Evolutionary conservation across 1,140 invertebrate genomes (phyloP).

Genomic region (Heterodera schachtii): DNA sequence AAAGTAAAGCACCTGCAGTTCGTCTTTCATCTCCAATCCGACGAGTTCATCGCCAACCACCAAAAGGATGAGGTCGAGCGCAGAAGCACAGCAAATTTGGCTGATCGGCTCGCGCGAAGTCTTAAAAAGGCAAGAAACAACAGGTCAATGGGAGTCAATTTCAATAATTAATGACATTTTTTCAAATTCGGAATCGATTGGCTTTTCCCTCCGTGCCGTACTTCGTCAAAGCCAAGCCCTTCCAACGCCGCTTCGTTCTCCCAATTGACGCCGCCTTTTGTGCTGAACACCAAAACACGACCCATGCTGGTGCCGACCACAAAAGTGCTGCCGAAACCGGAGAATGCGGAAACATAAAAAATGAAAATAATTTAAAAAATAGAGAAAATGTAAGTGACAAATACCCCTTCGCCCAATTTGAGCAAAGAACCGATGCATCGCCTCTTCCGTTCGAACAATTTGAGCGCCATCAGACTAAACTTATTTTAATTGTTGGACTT

Average conservation of each 20-base stretch:
- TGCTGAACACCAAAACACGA: conserved; percentile 18
- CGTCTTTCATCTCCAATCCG: conserved; percentile 10
- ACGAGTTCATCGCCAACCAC: conserved; percentile 23
- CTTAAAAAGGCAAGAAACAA: not conserved
- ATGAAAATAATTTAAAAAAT: not conserved
- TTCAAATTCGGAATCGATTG: no score
- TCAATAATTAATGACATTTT: not conserved
- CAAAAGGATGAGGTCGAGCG: conserved; percentile 24
- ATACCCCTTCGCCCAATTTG: conserved; percentile 8
- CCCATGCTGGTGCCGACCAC: conserved; percentile 17
- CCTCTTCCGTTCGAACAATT: conserved; percentile 30
- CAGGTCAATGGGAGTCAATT: not conserved
- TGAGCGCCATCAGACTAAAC: conserved; percentile 2
- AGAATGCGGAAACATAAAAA: conserved; percentile 17
- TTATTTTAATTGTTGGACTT: no score
- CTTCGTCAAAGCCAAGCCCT: not conserved
- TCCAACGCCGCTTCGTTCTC: not conserved
- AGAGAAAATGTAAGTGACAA: not conserved
- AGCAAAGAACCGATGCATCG: conserved; percentile 8
- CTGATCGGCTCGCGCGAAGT: conserved; percentile 8
- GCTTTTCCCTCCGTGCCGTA: not conserved
- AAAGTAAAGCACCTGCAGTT: conserved; percentile 6
- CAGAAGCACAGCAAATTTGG: conserved; percentile 28
- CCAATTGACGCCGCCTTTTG: not conserved
- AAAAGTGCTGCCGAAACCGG: conserved; percentile 7